Evolutionary conservation across 2,113 vertebrate genomes (phyloP), one percentile per base, ranked within the genome.

Genomic region (Notarius lentiginosus): DNA sequence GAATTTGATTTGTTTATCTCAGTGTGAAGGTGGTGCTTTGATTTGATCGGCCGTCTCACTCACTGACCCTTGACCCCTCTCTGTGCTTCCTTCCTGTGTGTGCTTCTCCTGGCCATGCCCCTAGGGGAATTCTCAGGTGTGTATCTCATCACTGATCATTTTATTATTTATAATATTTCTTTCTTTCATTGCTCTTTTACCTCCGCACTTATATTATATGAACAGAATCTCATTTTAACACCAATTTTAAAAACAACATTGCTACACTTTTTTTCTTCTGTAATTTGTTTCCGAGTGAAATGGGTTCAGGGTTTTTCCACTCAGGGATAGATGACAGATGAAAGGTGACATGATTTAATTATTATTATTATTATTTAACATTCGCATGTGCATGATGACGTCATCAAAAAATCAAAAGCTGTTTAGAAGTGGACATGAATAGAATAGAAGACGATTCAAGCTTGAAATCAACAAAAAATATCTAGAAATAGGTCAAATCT

Each of bases 61-160:
- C 93, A 95, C 90, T 97, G 95, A 98, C 92, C 90, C 87, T 94
- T 96, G 95, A 97, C 94, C 93, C 93, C 93, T 95, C 83, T 93
- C 91, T 91, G 66, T 91, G 87, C 94, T 94, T 95, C 88, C 91
- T 94, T 92, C 94, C 93, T 94, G 93, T 96, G 91, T 94, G 92
- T 95, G 96, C 96, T 95, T 96, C 96, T 94, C 95, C 96, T 95
- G 97, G 96, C 95, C 94, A 92, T 93, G 91, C 94, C 94, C 94
- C 77, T 97, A 99, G 98, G 98, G 94, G 98, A 99, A 95, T 99
- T 99, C 95, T 99, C 98, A 99, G 98, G 98, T 99, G 96, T 96
- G 98, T 99, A 98, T 97, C 93, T 93, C 90, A 94, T 91, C 92
- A 89, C 84, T 90, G 86, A 88, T 93, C 93, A 92, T 92, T 93